Base-by-base conservation (phyloP, 2,113 vertebrate genomes). In the Cochlearius cochlearius region DNA sequence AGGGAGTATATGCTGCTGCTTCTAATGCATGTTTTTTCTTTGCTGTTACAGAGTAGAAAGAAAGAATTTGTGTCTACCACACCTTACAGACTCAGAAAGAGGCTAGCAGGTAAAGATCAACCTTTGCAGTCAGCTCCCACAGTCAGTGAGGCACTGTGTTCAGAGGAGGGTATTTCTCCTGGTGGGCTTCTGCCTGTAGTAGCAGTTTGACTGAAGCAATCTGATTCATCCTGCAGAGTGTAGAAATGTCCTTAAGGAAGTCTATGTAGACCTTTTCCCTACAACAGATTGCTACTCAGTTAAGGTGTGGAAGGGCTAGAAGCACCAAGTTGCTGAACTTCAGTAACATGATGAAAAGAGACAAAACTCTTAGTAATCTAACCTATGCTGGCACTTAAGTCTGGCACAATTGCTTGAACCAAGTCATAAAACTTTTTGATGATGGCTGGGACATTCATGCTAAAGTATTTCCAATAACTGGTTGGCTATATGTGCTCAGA, bases 81-180 rank as follows among this genome's bases (percentile, higher is more conserved):
- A 27, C 98, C 99, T 81, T 98, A 98, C 96, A 98, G 98, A 92
- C 97, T 99, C 90, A 98, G 99, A 93, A 99, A 99, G 97, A 99
- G 99, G 96, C 96, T 99, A 58, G 95, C 98, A 96, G 98, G 99
- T 99, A 96, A 97, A 98, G 86, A 78, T 75, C 56, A 89, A 19
- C 71, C 63, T 93, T 97, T 94, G 86, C 75, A 92, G 41, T 76
- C 38, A 81, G 16, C 36, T 93, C 58, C 74, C 59, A 25, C 38
- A 49, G 58, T 75, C 60, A 58, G 5, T 76, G 62, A 76, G 39
- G 36, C 39, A 30, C 34, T 52, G 5, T 72, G 52, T 75, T 87
- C 41, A 38, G 59, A 80, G 26, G 45, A 69, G 23, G 45, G 12
- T 59, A 39, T 87, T 95, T 75, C 47, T 90, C 10, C 39, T 89